A percentile compares a stretch with the other conserved stretches of the same genome.
These are phyloP conservation scores for Nymphalis urticae DNA, from an alignment of 2,888 invertebrate genomes.

Conservation along the genomic window DNA sequence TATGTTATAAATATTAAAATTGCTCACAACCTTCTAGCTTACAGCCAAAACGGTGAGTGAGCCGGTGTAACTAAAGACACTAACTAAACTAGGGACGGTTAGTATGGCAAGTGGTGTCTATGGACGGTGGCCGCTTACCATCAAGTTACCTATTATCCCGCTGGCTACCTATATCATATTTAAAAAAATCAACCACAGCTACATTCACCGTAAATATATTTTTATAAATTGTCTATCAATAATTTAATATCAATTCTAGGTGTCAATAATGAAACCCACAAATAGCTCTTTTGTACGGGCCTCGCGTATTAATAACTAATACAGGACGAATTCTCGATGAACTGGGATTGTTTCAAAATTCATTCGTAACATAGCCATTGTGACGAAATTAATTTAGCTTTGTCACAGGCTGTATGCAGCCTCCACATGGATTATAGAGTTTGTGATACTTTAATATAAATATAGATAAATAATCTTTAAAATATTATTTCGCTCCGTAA, in stretches of 20 bases:
- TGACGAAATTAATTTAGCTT: constrained; percentile 7
- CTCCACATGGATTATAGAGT: too few species aligned
- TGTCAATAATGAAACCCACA: not conserved
- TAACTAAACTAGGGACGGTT: too few species aligned
- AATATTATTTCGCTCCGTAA: too few species aligned
- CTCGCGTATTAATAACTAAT: constrained; percentile 10
- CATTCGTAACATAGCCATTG: not conserved
- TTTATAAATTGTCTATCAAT: not conserved
- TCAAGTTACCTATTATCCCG: too few species aligned
- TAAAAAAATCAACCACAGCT: not conserved
- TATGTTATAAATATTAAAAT: too few species aligned
- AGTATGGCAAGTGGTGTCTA: too few species aligned
- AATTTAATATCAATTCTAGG: not conserved
- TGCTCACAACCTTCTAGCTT: too few species aligned
- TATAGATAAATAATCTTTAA: too few species aligned
- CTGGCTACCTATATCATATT: too few species aligned
- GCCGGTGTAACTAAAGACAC: too few species aligned
- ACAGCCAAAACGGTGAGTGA: not conserved
- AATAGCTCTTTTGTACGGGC: constrained; percentile 10
- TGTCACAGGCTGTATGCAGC: not conserved
- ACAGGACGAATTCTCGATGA: constrained; percentile 4
- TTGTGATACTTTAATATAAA: too few species aligned
- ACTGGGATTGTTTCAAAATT: not conserved
- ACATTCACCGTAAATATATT: not conserved
- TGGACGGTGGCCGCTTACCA: too few species aligned